Conservation (phyloP, 2,888 invertebrate species). For the Eumacrocentrus americanus region DNA sequence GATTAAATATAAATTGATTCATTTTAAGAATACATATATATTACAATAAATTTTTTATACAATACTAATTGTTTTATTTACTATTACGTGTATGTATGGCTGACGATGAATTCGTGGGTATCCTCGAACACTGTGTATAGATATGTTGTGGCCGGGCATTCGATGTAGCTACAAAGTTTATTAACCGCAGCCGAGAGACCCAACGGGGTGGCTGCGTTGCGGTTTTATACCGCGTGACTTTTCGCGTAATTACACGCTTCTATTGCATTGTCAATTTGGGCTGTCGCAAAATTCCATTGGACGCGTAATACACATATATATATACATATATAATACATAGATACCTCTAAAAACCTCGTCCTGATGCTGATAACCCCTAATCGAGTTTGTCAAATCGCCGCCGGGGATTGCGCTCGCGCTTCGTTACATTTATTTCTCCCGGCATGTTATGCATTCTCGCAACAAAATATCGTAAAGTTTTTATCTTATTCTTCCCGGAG, state of each 20-base stretch:
- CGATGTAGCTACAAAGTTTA: conserved; percentile 27
- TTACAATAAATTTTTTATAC: too few species aligned
- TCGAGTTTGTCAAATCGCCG: conserved; percentile 29
- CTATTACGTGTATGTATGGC: too few species aligned
- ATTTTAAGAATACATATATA: too few species aligned
- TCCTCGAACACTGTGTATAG: conserved; percentile 4
- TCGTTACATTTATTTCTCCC: conserved; percentile 8
- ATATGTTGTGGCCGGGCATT: conserved; percentile 29
- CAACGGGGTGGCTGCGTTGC: conserved; percentile 12
- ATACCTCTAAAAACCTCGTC: conserved; percentile 11
- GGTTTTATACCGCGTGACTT: conserved; percentile 14
- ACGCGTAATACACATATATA: background rate
- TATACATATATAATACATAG: conserved; percentile 1
- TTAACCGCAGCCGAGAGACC: conserved; percentile 22
- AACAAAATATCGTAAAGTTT: background rate
- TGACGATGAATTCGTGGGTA: too few species aligned
- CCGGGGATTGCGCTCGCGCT: conserved; percentile 19
- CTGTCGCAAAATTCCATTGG: conserved; percentile 10
- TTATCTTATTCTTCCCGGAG: background rate
- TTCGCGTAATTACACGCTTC: conserved; percentile 16
- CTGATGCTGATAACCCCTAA: conserved; percentile 16
- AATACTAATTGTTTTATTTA: too few species aligned
- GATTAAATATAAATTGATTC: too few species aligned
- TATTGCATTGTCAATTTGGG: conserved; percentile 16
- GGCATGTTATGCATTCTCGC: background rate